Base-by-base conservation (phyloP, 2,888 invertebrate genomes). In the Synergus japonicus region DNA sequence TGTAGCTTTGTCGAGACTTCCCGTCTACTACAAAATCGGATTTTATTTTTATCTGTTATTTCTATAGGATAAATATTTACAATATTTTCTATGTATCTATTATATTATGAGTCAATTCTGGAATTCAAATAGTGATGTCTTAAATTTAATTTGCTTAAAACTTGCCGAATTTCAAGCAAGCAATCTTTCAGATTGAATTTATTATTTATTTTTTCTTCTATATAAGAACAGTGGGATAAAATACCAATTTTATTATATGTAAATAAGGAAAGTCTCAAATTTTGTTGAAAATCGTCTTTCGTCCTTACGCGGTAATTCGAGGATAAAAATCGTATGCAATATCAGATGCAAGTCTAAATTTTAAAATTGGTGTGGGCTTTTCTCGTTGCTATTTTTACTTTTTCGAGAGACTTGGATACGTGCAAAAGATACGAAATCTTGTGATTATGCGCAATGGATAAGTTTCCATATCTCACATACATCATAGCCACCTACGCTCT, bases 341-440 rank as follows among this genome's bases (percentile, higher is more conserved):
- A 22, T 60, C 22, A 2, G 60, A 60, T 10, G 60, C 60, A 60
- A 22, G 18, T 60, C 18, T 2, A 60, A 22, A 60, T 22, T 60
- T 60, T 4, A 60, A 22, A 22, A 60, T 60, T 60, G 37, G n/a
- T 18, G 10, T 73, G 15, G 46, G 29, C 29, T 37, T 54, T 73
- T 73, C 49, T 37, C 13, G 37, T 49, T 29, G 37, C 69, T 54
- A 54, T 73, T 54, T 49, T 54, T 54, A 49, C 29, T 49, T 69
- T 46, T 69, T 69, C n/a, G 46, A 0, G 18, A 44, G 13, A 7
- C 44, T 46, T 44, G 4, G 49, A 73, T 49, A 73, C 73, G 73
- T 73, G 73, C 73, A 37, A 73, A n/a, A 54, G 54, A 73, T 73
- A 73, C 54, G 49, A 73, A 73, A 73, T 73, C 49, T 37, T 37